phyloP scores from a whole-genome alignment of 2,797 vertebrate species.

The Epinephelus coioides region DNA sequence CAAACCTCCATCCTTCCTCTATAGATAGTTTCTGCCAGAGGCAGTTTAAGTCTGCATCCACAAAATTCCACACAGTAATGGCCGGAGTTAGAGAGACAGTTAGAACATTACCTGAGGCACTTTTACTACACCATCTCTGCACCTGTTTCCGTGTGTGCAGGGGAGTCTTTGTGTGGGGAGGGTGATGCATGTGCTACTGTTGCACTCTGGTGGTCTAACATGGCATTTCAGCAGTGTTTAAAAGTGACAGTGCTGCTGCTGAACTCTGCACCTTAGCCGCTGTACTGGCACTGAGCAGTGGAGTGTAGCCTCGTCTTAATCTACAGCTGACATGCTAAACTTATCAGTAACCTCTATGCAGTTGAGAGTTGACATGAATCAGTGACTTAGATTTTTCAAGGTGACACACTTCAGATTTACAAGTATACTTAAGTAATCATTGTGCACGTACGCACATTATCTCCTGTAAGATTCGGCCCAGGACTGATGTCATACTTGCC shows the following conservation, averaged over 20 bases:
- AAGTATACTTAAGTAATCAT: conserved; percentile 16
- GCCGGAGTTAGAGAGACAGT: conserved; percentile 40
- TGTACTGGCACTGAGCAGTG: not conserved
- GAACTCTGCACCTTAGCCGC: not conserved
- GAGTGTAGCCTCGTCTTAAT: not conserved
- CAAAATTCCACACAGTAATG: conserved; percentile 26
- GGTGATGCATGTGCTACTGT: conserved; percentile 24
- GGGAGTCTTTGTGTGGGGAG: not conserved
- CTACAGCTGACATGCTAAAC: not conserved
- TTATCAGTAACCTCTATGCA: conserved; percentile 11
- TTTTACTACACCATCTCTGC: conserved; percentile 30
- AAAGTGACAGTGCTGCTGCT: not conserved
- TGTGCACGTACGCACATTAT: conserved; percentile 20
- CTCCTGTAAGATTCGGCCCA: conserved; percentile 16
- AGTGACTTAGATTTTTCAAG: conserved; percentile 32
- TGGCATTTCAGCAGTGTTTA: conserved; percentile 42
- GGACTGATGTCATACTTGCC: conserved; percentile 25
- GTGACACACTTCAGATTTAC: conserved; percentile 21
- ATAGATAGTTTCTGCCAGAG: not conserved
- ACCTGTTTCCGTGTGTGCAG: conserved; percentile 9
- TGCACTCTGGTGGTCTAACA: conserved; percentile 74
- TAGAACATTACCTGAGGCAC: conserved; percentile 47
- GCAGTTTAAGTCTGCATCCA: conserved; percentile 30
- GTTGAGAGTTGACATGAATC: not conserved
- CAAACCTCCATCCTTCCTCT: not conserved